phyloP scores from a whole-genome alignment of 1,140 invertebrate species.

The Acromyrmex heyeri region DNA sequence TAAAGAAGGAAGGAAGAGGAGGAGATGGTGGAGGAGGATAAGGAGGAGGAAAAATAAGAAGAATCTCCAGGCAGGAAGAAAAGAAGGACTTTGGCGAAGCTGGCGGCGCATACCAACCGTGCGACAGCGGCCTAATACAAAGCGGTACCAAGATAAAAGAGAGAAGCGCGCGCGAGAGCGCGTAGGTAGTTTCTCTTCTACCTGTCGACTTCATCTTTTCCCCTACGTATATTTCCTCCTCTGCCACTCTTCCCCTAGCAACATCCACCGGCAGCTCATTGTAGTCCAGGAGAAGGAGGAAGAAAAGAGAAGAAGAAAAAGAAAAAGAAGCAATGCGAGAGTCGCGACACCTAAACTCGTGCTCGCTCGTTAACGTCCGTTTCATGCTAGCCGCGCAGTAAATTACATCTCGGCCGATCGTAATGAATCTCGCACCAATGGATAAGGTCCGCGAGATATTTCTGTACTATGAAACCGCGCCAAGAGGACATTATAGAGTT shows the following conservation, averaged over 20 bases:
- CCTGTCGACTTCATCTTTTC: slow-evolving; percentile 72
- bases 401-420: slow-evolving; percentile 75
- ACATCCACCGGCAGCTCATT: slow-evolving; percentile 63
- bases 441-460: slow-evolving; percentile 63
- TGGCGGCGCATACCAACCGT: slow-evolving; percentile 69
- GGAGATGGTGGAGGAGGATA: background rate
- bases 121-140: slow-evolving; percentile 73
- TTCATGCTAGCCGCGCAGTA: slow-evolving; percentile 67
- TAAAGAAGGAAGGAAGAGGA: background rate
- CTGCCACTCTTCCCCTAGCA: slow-evolving; percentile 31
- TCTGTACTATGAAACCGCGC: slow-evolving; percentile 47
- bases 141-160: slow-evolving; percentile 72
- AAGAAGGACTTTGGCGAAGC: slow-evolving; percentile 71
- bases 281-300: slow-evolving; percentile 47
- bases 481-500: background rate
- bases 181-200: slow-evolving; percentile 75
- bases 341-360: slow-evolving; percentile 71
- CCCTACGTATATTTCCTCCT: slow-evolving; percentile 53
- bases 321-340: slow-evolving; percentile 42
- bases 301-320: slow-evolving; percentile 27
- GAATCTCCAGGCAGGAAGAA: slow-evolving; percentile 66
- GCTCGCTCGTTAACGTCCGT: slow-evolving; percentile 75
- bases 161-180: slow-evolving; percentile 22
- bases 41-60: slow-evolving; percentile 49
- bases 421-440: slow-evolving; percentile 76